These are phyloP conservation scores for Phocoena sinus DNA, from an alignment of 2,113 vertebrate genomes.

Conservation along the genomic window DNA sequence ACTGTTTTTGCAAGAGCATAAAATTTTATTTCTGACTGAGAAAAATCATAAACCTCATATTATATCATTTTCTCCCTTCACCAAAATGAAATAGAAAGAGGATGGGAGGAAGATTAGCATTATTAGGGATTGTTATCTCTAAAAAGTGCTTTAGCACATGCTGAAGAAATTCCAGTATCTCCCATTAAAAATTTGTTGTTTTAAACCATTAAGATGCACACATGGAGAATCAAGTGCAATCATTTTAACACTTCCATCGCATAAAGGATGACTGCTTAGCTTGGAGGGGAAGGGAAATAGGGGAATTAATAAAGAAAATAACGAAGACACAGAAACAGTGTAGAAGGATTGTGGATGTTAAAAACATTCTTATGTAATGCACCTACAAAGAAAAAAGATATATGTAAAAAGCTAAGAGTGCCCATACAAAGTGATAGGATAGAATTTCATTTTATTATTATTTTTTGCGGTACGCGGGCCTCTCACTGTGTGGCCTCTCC, in stretches of 20 bases:
- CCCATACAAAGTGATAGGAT: not conserved
- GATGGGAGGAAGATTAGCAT: not conserved
- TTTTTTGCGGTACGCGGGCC: no score
- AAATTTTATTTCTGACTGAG: conserved; percentile 5
- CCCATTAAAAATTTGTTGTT: not conserved
- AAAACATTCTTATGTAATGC: not conserved
- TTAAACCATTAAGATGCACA: not conserved
- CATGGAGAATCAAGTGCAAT: not conserved
- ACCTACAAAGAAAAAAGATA: not conserved
- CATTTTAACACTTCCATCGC: not conserved
- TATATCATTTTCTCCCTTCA: conserved; percentile 10
- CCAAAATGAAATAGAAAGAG: not conserved
- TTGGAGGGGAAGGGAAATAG: not conserved
- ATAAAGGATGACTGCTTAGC: not conserved
- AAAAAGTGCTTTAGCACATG: not conserved
- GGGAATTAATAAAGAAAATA: not conserved
- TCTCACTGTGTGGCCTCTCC: no score
- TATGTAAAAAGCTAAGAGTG: not conserved
- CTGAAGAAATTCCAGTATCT: not conserved
- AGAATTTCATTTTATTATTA: not conserved
- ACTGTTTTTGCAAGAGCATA: not conserved
- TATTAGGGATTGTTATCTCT: not conserved
- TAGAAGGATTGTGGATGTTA: not conserved
- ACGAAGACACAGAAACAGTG: not conserved
- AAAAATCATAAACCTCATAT: conserved; percentile 27